Conservation (phyloP, 2,888 invertebrate genomes). For the Xylophagus ater region DNA sequence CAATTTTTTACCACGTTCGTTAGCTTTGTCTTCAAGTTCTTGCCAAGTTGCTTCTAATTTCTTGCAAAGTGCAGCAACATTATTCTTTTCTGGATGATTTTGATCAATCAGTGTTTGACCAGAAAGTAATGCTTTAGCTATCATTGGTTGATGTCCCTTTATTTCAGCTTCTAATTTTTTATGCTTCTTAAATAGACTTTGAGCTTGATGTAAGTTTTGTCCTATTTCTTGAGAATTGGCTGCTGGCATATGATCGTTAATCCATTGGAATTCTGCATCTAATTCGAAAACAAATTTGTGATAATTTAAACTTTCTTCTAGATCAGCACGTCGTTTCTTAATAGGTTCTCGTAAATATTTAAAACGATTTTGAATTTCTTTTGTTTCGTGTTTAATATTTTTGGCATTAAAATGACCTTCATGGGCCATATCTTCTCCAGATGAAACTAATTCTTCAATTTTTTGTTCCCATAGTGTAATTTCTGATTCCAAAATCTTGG, state of each 20-base stretch:
- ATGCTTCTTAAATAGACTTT: conserved; percentile 86
- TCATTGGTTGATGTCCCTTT: conserved; percentile 70
- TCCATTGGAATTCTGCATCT: conserved; percentile 89
- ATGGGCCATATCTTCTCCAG: conserved; percentile 82
- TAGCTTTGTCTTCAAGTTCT: conserved; percentile 57
- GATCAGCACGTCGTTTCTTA: conserved; percentile 54
- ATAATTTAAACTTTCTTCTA: conserved; percentile 68
- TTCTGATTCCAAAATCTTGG: conserved; percentile 84
- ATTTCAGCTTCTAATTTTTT: conserved; percentile 87
- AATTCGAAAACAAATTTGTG: conserved; percentile 92
- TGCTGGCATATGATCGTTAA: conserved; percentile 74
- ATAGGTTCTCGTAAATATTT: conserved; percentile 63
- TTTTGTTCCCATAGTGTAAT: conserved; percentile 72
- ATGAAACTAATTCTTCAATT: conserved; percentile 61
- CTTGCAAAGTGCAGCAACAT: conserved; percentile 65
- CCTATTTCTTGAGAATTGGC: conserved; percentile 67
- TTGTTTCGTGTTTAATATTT: conserved; percentile 68
- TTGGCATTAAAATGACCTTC: conserved; percentile 91
- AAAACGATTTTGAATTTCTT: conserved; percentile 59
- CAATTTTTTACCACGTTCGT: conserved; percentile 61
- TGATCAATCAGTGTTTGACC: conserved; percentile 64
- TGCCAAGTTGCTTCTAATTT: conserved; percentile 63
- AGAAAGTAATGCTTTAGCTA: conserved; percentile 70
- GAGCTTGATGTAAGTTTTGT: conserved; percentile 82
- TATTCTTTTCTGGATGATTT: conserved; percentile 66